Conservation (phyloP, 1,140 invertebrate species). For the Ridgeia piscesae region DNA sequence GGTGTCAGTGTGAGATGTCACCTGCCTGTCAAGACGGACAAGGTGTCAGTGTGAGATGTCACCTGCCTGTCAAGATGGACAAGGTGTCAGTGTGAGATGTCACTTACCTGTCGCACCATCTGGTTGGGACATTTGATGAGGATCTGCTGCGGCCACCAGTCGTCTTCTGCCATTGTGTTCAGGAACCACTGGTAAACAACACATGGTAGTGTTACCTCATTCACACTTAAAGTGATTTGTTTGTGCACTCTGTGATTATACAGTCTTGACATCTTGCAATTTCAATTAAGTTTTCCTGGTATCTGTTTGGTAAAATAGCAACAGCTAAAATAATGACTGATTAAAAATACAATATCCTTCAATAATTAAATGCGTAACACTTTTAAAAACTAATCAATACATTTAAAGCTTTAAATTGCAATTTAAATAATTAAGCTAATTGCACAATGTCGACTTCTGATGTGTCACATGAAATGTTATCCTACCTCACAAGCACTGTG, state of each 20-base stretch:
- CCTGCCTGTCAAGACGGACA: too few species aligned
- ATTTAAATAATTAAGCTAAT: neutral
- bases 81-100: too few species aligned
- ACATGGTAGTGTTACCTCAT: too few species aligned
- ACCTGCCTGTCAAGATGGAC: too few species aligned
- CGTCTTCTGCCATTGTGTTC: constrained; percentile 86
- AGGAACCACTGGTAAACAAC: constrained; percentile 72
- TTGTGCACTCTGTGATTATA: too few species aligned
- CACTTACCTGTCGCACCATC: constrained; percentile 84
- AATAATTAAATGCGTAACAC: too few species aligned
- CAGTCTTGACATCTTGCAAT: too few species aligned
- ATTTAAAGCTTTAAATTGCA: neutral
- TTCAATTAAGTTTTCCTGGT: neutral
- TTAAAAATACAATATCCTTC: too few species aligned
- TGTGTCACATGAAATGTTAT: neutral
- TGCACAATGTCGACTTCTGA: neutral
- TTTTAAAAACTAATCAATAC: too few species aligned
- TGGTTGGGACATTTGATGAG: constrained; percentile 94
- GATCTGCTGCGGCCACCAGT: constrained; percentile 93
- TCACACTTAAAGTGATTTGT: too few species aligned
- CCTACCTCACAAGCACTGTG: constrained; percentile 62
- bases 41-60: too few species aligned
- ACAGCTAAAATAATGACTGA: neutral
- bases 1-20: too few species aligned
- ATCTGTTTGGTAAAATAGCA: neutral